A percentile compares a stretch with the other conserved stretches of the same genome.
Conservation (phyloP, 2,888 invertebrate genomes). For the Melinaea menophilus region DNA sequence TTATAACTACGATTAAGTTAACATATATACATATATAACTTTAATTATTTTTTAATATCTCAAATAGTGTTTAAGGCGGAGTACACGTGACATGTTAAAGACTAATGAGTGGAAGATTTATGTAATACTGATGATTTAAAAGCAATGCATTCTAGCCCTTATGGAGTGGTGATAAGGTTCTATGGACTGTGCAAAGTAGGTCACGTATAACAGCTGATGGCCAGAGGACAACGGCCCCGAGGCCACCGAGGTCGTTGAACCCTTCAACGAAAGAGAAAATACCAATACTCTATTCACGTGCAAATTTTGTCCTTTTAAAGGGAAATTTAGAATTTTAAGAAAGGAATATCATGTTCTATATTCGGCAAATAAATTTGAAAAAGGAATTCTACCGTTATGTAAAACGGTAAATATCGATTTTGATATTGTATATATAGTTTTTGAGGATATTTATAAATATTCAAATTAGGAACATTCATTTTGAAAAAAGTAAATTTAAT, state of each 20-base stretch:
- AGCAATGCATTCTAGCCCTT: conserved; percentile 9
- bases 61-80: background rate
- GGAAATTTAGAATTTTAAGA: no score
- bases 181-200: conserved; percentile 26
- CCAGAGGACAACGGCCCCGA: conserved; percentile 33
- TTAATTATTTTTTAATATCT: background rate
- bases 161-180: conserved; percentile 5
- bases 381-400: no score
- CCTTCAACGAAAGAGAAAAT: conserved; percentile 25
- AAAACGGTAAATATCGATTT: no score
- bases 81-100: conserved; percentile 15
- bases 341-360: no score
- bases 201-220: conserved; percentile 35
- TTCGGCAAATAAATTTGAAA: no score
- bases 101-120: conserved; percentile 31
- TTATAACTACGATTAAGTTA: background rate
- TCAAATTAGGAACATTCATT: no score
- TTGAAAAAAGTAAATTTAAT: no score
- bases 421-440: no score
- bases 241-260: conserved; percentile 31
- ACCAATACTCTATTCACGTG: background rate
- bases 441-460: no score
- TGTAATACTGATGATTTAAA: conserved; percentile 21
- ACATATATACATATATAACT: background rate
- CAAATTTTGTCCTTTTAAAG: background rate